Conservation (phyloP, 2,888 invertebrate species). For the Drosophila picticornis region DNA sequence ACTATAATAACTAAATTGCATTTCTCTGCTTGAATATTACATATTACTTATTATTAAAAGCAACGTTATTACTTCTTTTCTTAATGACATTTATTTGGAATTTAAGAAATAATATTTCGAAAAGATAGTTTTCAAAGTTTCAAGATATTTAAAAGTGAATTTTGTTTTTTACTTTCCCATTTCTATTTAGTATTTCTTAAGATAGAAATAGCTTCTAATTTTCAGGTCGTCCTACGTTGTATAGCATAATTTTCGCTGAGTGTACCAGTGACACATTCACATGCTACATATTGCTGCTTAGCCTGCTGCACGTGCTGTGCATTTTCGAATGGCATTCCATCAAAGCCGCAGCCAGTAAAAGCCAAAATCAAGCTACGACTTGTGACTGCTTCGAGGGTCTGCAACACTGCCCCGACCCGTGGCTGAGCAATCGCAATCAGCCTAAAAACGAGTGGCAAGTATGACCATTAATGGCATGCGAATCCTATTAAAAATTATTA, state of each 20-base stretch:
- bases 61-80: too few species aligned
- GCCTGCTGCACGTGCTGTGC: slow-evolving; percentile 71
- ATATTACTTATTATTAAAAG: too few species aligned
- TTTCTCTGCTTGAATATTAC: not conserved
- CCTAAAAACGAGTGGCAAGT: slow-evolving; percentile 67
- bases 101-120: not conserved
- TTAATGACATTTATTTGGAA: not conserved
- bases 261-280: not conserved
- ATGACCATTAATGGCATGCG: slow-evolving; percentile 68
- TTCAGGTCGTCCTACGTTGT: not conserved
- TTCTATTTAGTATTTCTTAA: not conserved
- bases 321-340: slow-evolving; percentile 69
- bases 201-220: not conserved
- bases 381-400: slow-evolving; percentile 12
- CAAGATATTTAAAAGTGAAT: not conserved
- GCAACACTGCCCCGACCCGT: slow-evolving; percentile 4
- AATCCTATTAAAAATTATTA: slow-evolving; percentile 80
- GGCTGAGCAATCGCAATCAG: slow-evolving; percentile 32
- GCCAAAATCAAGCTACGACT: slow-evolving; percentile 32
- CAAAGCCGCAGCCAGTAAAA: slow-evolving; percentile 37
- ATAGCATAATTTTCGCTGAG: not conserved
- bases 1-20: not conserved
- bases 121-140: not conserved
- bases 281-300: not conserved
- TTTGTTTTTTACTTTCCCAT: not conserved